phyloP scores from a whole-genome alignment of 1,140 invertebrate species.

The Anadara kagoshimensis region DNA sequence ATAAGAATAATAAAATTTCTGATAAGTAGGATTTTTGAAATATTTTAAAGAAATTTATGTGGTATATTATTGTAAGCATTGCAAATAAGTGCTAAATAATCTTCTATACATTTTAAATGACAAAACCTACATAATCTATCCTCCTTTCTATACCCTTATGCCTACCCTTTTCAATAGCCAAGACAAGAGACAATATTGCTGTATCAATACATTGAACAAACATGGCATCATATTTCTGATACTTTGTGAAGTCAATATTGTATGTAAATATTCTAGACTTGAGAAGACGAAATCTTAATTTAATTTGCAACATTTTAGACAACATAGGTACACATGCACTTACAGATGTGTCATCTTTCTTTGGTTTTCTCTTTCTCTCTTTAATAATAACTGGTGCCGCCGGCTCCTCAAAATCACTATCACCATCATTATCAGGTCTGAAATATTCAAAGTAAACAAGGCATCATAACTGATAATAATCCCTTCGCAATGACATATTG shows the following conservation, averaged over 20 bases:
- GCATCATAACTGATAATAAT: neutral
- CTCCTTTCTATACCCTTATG: too few species aligned
- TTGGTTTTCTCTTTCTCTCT: slow-evolving; percentile 44
- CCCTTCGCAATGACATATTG: neutral
- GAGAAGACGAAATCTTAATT: neutral
- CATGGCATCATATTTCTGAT: neutral
- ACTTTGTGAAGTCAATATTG: neutral
- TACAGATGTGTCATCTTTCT: slow-evolving; percentile 48
- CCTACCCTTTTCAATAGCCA: too few species aligned
- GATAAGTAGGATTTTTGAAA: too few species aligned
- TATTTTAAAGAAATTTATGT: too few species aligned
- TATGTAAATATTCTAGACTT: neutral
- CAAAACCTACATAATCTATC: too few species aligned
- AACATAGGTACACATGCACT: slow-evolving; percentile 13
- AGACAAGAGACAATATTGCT: too few species aligned
- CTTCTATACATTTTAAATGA: too few species aligned
- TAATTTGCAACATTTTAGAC: neutral
- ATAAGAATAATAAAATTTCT: too few species aligned
- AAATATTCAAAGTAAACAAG: slow-evolving; percentile 18
- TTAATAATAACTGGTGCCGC: slow-evolving; percentile 20
- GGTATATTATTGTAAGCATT: too few species aligned
- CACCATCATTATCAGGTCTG: slow-evolving; percentile 55
- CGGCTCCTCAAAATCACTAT: slow-evolving; percentile 65
- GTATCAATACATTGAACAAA: too few species aligned
- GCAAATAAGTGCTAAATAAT: too few species aligned